Base-by-base conservation (phyloP, 1,140 invertebrate genomes). In the Platorchestia sp. region DNA sequence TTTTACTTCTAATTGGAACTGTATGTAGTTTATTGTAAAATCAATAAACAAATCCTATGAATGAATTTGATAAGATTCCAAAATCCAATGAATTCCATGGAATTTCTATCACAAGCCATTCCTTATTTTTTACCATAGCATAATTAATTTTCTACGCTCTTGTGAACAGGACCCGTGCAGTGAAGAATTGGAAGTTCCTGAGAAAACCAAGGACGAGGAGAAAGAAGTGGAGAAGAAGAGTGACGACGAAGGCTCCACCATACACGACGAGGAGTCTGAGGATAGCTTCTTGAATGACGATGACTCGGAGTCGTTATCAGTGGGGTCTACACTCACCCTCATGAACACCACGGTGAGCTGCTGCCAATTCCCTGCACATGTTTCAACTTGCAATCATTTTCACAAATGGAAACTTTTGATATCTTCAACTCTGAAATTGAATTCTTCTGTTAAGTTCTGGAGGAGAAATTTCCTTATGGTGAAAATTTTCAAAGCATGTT, bases 281-380 rank as follows among this genome's bases (percentile, higher is more conserved):
- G 45, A 44, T 16, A n/a, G 91, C 40, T 93, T 47, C 43, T 10
- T 45, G 6, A 93, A 93, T 47, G 91, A 93, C 44, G 91, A 93
- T 36, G 91, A 93, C 45, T 93, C 91, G 0, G 91, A 93, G 45
- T 93, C 91, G 22, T 44, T 93, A 44, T 93, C 91, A 45, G 45
- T 93, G 0, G 91, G 44, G 19, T 93, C 91, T 40, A 93, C 91
- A 0, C 43, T 93, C 3, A 93, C 91, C 47, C 91, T 93, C 1
- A 93, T 93, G 91, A 93, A 93, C 45, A 93, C 91, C 41, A 45
- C 91, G 7, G 91, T 93, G n/a, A 93, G 45, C 44, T 41, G n/a
- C 47, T 14, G 41, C 41, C 40, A 0, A 47, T 41, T 45, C 45
- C 41, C 87, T 42, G 87, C 0, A 90, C 19, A 16, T 43, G 19